These are phyloP conservation scores for Calosoma granatense DNA, from an alignment of 1,140 invertebrate genomes.

Conservation along the genomic window DNA sequence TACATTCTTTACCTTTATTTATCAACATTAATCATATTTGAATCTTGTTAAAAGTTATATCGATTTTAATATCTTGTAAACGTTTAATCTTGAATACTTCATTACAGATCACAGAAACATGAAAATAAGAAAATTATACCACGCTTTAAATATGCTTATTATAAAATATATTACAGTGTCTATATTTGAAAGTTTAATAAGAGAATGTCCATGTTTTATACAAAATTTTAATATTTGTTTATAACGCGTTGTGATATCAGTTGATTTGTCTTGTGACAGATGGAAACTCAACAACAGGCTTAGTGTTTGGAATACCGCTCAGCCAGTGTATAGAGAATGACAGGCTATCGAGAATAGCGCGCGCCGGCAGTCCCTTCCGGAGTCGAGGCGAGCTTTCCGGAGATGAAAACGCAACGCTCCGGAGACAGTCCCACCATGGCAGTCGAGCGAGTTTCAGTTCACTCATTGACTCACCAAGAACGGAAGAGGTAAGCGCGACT, in stretches of 20 bases:
- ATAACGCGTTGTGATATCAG: background rate
- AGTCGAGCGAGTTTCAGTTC: slow-evolving; percentile 61
- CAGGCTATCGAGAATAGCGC: slow-evolving; percentile 35
- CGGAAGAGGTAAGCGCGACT: slow-evolving; percentile 47
- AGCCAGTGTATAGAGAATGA: slow-evolving; percentile 74
- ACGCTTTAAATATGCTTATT: no score
- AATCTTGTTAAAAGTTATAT: no score
- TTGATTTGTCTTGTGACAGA: slow-evolving; percentile 17
- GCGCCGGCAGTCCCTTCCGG: slow-evolving; percentile 26
- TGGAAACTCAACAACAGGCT: slow-evolving; percentile 33
- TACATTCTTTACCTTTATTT: no score
- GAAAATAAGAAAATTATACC: no score
- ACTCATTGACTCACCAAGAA: slow-evolving; percentile 46
- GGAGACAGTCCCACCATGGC: slow-evolving; percentile 47
- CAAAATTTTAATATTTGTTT: background rate
- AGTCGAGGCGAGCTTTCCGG: slow-evolving; percentile 20
- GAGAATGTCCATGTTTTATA: no score
- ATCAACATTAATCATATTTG: no score
- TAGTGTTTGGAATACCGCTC: slow-evolving; percentile 77
- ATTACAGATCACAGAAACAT: no score
- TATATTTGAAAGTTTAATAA: no score
- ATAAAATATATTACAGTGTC: no score
- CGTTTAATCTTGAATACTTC: no score
- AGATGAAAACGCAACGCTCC: slow-evolving; percentile 29
- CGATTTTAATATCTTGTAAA: no score